A percentile compares a stretch with the other conserved stretches of the same genome.
These are phyloP conservation scores for Calyptommatus sinebrachiatus DNA, from an alignment of 2,113 vertebrate species.

Conservation along the genomic window DNA sequence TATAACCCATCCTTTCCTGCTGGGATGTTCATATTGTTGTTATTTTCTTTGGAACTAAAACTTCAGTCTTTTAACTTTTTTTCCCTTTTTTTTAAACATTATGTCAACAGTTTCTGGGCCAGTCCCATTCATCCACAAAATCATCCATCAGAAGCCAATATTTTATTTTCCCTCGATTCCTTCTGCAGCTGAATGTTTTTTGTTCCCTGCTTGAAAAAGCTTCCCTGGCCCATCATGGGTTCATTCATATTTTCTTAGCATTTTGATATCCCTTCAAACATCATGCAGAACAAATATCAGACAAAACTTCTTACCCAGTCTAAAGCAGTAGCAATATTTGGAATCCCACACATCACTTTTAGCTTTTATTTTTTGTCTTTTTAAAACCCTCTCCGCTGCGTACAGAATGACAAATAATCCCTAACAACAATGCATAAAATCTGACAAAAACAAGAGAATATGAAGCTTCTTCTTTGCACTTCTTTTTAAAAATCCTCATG, in stretches of 20 bases:
- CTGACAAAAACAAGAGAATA: background rate
- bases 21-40: too few species aligned
- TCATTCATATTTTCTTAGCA: background rate
- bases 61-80: too few species aligned
- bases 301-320: background rate
- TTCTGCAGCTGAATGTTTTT: background rate
- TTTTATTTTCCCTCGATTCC: background rate
- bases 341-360: rapidly evolving
- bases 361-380: background rate
- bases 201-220: background rate
- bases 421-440: slow-evolving; percentile 3
- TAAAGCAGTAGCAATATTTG: background rate
- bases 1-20: too few species aligned
- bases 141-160: background rate
- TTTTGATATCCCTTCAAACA: background rate
- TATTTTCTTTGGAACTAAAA: too few species aligned
- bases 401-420: background rate
- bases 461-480: background rate
- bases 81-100: background rate
- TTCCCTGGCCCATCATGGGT: background rate
- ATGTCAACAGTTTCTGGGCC: background rate
- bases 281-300: background rate
- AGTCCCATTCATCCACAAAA: background rate
- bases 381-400: too few species aligned
- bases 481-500: background rate